These are phyloP conservation scores for Stenodera caucasica DNA, from an alignment of 2,888 invertebrate species.

Conservation along the genomic window DNA sequence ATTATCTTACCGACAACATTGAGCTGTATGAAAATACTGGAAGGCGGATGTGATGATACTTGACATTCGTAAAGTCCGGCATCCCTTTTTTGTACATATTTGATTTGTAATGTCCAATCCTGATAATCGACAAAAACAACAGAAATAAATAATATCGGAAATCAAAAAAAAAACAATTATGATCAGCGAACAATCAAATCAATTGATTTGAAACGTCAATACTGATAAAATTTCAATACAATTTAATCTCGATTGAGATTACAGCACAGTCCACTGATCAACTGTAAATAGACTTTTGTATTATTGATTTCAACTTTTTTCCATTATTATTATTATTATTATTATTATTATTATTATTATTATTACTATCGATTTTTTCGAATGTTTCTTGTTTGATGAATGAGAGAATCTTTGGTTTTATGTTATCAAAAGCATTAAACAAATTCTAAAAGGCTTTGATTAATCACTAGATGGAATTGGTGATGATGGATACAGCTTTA, in stretches of 20 bases:
- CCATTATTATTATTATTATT: too few relatives aligned
- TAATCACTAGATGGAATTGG: neutral
- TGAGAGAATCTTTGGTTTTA: neutral
- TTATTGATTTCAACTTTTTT: too few relatives aligned
- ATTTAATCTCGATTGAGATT: neutral
- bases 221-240: neutral
- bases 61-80: conserved; percentile 89
- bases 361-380: too few relatives aligned
- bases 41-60: conserved; percentile 88
- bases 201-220: neutral
- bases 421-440: too few relatives aligned
- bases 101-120: conserved; percentile 92
- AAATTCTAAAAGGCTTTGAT: neutral
- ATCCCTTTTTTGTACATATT: conserved; percentile 83
- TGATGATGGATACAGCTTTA: neutral
- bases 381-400: too few relatives aligned
- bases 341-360: too few relatives aligned
- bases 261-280: neutral
- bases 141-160: neutral
- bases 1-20: conserved; percentile 80
- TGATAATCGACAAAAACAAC: conserved; percentile 51
- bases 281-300: too few relatives aligned
- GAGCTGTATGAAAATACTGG: conserved; percentile 82
- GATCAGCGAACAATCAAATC: neutral
- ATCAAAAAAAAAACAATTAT: neutral